Evolutionary conservation across 2,888 invertebrate species (phyloP), one percentile per base, ranked within the genome.

Genomic region (Lasioglossum oenotherae): DNA sequence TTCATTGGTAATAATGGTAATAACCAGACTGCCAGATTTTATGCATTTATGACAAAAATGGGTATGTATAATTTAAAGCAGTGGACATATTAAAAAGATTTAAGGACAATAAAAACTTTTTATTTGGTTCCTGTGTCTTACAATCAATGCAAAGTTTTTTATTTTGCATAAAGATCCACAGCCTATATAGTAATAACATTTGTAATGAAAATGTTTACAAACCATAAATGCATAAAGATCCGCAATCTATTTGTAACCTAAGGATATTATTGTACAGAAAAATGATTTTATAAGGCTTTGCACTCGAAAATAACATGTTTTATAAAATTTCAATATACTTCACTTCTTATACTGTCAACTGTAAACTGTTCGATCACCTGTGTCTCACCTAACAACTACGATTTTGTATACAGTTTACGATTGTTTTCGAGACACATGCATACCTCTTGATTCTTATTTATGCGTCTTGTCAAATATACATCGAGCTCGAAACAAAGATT

Each of bases 191-290:
- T 41, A 41, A 41, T 10, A 41, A 41, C 41, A 41, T 41, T 41
- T 41, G 10, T 6, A 10, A 41, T 41, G 41, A 10, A 41, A 41
- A 10, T 41, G 41, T 41, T 41, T 41, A 1, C 41, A 41, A 41
- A 10, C 41, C 41, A 41, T 41, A 41, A 41, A 41, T 41, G 41
- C 41, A 41, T 41, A 41, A 41, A 41, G 1, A 41, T 10, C 41
- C 41, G 41, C 41, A 41, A 10, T 41, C 12, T 41, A 41, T 41
- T 41, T 41, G 71, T 82, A 78, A 84, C 84, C 84, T 85, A 79
- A 79, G 44, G 35, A 12, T 2, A 67, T 49, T 64, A 67, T 23
- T 4, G 14, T n/a, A 35, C 4, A 49, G 35, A 23, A 2, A 49
- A 84, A 78, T 19, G 38, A 76, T 49, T 78, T 16, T 12, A 1